A percentile compares a stretch with the other conserved stretches of the same genome.
Conservation (phyloP, 2,797 vertebrate genomes). For the Choloepus didactylus region DNA sequence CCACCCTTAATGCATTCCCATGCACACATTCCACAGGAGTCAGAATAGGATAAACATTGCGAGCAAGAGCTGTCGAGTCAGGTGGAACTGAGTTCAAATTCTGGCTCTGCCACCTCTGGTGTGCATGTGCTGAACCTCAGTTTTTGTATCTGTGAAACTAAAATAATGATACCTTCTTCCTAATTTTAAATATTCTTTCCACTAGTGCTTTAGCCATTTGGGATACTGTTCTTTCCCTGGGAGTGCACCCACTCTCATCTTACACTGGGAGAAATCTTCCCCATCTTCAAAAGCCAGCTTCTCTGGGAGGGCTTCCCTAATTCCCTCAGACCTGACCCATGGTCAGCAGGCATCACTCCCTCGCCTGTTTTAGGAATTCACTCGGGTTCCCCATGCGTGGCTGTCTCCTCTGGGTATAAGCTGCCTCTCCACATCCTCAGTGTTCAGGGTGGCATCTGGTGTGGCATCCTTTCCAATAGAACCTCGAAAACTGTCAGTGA, state of each 20-base stretch:
- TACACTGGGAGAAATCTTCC: neutral
- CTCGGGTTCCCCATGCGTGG: fast-evolving
- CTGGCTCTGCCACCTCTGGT: neutral
- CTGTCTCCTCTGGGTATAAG: neutral
- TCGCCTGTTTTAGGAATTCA: neutral
- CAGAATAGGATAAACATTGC: neutral
- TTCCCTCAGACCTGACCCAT: neutral
- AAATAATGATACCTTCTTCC: neutral
- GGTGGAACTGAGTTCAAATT: neutral
- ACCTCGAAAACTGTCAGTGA: neutral
- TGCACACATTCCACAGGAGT: neutral
- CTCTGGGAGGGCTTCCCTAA: neutral
- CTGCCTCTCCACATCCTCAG: neutral
- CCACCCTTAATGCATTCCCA: neutral
- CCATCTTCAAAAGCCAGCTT: neutral
- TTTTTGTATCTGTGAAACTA: neutral
- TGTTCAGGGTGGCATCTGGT: neutral
- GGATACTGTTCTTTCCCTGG: neutral
- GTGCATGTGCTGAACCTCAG: neutral
- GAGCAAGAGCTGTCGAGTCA: neutral
- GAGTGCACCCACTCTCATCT: neutral
- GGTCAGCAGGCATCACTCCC: neutral
- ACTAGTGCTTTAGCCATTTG: neutral
- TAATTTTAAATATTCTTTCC: neutral
- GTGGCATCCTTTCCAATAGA: neutral